These are phyloP conservation scores for Trichogramma dendrolimi DNA, from an alignment of 2,888 invertebrate species.

Conservation along the genomic window DNA sequence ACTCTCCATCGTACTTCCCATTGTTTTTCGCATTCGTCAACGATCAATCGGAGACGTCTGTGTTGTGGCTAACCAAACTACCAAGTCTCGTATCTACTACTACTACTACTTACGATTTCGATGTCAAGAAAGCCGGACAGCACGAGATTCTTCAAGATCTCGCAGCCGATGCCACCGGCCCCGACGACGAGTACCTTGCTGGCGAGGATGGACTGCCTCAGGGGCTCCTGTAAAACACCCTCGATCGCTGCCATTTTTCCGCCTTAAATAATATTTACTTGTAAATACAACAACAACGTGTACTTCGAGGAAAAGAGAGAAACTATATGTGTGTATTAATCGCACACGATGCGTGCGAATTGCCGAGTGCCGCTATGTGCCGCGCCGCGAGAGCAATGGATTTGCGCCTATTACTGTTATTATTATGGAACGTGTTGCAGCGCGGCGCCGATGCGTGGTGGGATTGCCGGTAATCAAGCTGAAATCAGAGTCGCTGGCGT, in stretches of 20 bases:
- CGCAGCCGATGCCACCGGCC: conserved; percentile 99
- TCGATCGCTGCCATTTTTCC: conserved; percentile 65
- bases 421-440: too few relatives aligned
- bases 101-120: conserved; percentile 74
- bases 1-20: too few relatives aligned
- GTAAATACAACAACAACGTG: too few relatives aligned
- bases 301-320: too few relatives aligned
- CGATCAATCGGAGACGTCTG: neutral
- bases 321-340: too few relatives aligned
- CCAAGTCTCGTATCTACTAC: conserved; percentile 14
- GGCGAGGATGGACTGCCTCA: conserved; percentile 64
- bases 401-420: too few relatives aligned
- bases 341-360: too few relatives aligned
- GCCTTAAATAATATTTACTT: neutral
- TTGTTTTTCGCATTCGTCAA: neutral
- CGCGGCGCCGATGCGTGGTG: too few relatives aligned
- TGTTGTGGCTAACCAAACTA: conserved; percentile 25
- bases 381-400: too few relatives aligned
- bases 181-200: conserved; percentile 85
- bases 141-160: conserved; percentile 94
- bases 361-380: too few relatives aligned
- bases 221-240: conserved; percentile 63
- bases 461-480: too few relatives aligned
- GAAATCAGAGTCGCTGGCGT: too few relatives aligned
- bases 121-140: conserved; percentile 89